These are phyloP conservation scores for Mesoclemmys tuberculata DNA, from an alignment of 2,113 vertebrate genomes.

Conservation along the genomic window DNA sequence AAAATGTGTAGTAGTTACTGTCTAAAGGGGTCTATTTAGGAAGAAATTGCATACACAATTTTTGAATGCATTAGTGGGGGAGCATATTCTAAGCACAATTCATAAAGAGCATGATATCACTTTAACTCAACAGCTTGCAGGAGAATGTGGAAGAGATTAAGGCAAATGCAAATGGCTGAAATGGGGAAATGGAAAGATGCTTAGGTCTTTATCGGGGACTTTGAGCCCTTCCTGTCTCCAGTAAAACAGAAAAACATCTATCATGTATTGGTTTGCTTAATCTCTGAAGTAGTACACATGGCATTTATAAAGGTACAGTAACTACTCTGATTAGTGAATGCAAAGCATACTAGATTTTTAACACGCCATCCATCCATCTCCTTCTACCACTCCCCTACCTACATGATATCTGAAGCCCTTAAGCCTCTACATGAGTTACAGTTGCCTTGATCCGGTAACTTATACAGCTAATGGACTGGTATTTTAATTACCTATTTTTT, in stretches of 20 bases:
- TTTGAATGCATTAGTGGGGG: slow-evolving; percentile 63
- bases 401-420: background rate
- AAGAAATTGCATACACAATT: slow-evolving; percentile 61
- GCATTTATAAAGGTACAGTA: background rate
- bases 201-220: background rate
- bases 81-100: slow-evolving; percentile 44
- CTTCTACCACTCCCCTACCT: background rate
- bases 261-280: background rate
- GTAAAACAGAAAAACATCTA: background rate
- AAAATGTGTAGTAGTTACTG: slow-evolving; percentile 64
- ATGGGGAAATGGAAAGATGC: background rate
- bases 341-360: background rate
- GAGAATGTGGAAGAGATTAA: background rate
- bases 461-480: background rate
- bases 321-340: background rate
- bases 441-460: background rate
- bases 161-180: background rate
- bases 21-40: slow-evolving; percentile 66
- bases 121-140: background rate
- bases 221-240: background rate
- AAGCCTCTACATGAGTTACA: background rate
- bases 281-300: background rate
- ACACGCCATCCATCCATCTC: background rate
- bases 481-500: background rate
- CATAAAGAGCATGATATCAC: slow-evolving; percentile 17